A percentile compares a stretch with the other conserved stretches of the same genome.
phyloP scores from a whole-genome alignment of 2,113 vertebrate genomes.

The Pomatorhinus ruficollis region DNA sequence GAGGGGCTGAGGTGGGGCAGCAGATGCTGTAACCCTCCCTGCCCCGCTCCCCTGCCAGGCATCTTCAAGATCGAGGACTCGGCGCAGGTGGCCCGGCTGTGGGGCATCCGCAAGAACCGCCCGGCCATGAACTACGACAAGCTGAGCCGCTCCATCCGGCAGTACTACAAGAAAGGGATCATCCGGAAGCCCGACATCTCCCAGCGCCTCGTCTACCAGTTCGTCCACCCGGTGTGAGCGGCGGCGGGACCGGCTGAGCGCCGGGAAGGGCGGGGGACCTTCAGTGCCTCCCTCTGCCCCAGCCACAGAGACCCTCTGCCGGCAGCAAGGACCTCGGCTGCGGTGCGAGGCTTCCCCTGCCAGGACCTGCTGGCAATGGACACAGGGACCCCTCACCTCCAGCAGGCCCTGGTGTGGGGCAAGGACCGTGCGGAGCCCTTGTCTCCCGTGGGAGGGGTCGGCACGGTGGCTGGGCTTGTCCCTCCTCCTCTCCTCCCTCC shows the following conservation, averaged over 20 bases:
- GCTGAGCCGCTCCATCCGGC: constrained; percentile 97
- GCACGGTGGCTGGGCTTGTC: fast-evolving
- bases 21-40: fast-evolving
- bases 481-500: neutral
- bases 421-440: neutral
- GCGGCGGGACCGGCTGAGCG: neutral
- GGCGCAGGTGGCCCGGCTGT: constrained; percentile 91
- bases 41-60: constrained; percentile 69
- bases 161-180: constrained; percentile 99
- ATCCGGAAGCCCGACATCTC: constrained; percentile 96
- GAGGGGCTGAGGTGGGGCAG: neutral
- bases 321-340: neutral
- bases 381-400: neutral
- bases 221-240: constrained; percentile 90
- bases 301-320: neutral
- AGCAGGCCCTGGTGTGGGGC: neutral
- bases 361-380: neutral
- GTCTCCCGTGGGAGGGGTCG: neutral
- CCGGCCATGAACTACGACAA: constrained; percentile 99
- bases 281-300: neutral
- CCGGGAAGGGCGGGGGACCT: neutral
- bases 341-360: neutral
- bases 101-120: constrained; percentile 96
- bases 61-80: constrained; percentile 99
- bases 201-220: constrained; percentile 98